phyloP scores from a whole-genome alignment of 1,140 invertebrate genomes.

The Drosophila mauritiana region DNA sequence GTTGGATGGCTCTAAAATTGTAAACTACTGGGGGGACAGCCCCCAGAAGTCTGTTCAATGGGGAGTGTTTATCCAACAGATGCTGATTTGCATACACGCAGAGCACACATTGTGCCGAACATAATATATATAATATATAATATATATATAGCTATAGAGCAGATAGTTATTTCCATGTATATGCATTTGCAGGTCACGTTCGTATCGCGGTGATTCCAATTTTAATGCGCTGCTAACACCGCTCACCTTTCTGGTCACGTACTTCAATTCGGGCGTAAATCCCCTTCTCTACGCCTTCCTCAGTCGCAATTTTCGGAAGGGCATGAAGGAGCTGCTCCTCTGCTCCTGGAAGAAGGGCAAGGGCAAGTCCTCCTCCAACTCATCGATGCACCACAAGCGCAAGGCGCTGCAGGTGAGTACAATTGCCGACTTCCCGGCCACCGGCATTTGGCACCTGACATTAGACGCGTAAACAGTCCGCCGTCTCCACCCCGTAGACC shows the following conservation, averaged over 20 bases:
- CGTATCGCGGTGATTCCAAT: slow-evolving; percentile 88
- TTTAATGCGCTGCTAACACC: slow-evolving; percentile 92
- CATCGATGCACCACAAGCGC: slow-evolving; percentile 82
- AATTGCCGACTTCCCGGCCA: background rate
- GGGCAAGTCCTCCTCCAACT: slow-evolving; percentile 81
- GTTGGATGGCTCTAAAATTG: background rate
- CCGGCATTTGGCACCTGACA: background rate
- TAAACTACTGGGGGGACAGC: slow-evolving; percentile 24
- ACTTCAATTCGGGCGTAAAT: slow-evolving; percentile 94
- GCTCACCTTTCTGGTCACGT: slow-evolving; percentile 92
- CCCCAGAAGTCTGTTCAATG: slow-evolving; percentile 1
- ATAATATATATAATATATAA: slow-evolving; percentile 2
- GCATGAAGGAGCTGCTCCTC: slow-evolving; percentile 88
- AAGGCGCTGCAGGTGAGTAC: slow-evolving; percentile 78
- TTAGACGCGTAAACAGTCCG: background rate
- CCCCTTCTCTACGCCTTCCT: slow-evolving; percentile 93
- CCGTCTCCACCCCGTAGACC: slow-evolving; percentile 50
- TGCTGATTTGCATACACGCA: slow-evolving; percentile 42
- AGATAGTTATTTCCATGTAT: slow-evolving; percentile 47
- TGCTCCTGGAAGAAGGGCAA: slow-evolving; percentile 85
- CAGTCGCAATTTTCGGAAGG: slow-evolving; percentile 90
- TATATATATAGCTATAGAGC: background rate
- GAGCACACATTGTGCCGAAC: slow-evolving; percentile 15
- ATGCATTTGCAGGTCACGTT: slow-evolving; percentile 86
- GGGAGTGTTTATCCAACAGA: slow-evolving; percentile 27